Evolutionary conservation across 2,113 vertebrate species (phyloP).

Genomic region (Gobio gobio): DNA sequence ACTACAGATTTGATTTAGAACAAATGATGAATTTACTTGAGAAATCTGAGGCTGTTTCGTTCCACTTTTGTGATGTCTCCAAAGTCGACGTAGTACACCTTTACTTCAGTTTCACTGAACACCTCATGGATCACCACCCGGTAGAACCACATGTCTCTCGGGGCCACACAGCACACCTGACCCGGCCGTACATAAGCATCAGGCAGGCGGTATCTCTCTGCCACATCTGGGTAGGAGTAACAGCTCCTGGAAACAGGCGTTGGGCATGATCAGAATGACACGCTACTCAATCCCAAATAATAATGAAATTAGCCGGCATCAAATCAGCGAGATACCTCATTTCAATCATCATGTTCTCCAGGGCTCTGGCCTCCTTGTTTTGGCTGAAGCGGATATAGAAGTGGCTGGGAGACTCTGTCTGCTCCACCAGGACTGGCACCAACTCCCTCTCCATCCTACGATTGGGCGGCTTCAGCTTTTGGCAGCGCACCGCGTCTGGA

Average conservation of each 20-base stretch:
- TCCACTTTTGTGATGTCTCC: constrained; percentile 79
- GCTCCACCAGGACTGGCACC: constrained; percentile 82
- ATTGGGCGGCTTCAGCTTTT: constrained; percentile 77
- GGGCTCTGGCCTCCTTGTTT: constrained; percentile 71
- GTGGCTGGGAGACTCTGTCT: constrained; percentile 80
- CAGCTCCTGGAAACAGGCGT: constrained; percentile 74
- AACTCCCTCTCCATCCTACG: constrained; percentile 70
- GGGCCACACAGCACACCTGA: constrained; percentile 86
- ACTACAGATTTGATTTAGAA: background rate
- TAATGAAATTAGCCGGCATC: background rate
- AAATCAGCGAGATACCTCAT: constrained; percentile 81
- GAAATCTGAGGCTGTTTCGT: constrained; percentile 82
- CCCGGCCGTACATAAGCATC: constrained; percentile 79
- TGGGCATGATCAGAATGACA: background rate
- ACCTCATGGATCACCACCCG: constrained; percentile 85
- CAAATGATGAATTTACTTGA: constrained; percentile 83
- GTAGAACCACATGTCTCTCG: constrained; percentile 86
- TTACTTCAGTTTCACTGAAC: constrained; percentile 76
- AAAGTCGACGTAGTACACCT: constrained; percentile 90
- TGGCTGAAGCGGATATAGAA: constrained; percentile 85
- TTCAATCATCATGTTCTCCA: constrained; percentile 90
- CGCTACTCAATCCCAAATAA: background rate
- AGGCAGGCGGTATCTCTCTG: constrained; percentile 82
- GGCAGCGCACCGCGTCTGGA: constrained; percentile 81
- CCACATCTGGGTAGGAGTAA: constrained; percentile 82